These are phyloP conservation scores for Odontomachus brunneus DNA, from an alignment of 1,140 invertebrate species.

Conservation along the genomic window DNA sequence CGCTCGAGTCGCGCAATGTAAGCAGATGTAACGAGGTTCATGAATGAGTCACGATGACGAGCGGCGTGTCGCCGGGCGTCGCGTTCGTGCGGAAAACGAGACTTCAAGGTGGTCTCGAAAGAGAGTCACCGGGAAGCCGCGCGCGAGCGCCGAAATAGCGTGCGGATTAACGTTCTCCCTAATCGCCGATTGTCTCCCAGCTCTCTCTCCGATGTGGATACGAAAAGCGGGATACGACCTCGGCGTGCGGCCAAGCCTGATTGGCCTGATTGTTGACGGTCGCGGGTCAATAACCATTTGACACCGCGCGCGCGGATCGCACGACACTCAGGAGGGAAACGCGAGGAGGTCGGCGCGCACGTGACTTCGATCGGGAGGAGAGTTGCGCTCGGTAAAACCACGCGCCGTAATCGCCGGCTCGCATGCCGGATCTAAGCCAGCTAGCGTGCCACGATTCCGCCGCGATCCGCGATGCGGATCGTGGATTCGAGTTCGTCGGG, in stretches of 20 bases:
- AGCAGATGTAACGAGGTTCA: constrained; percentile 42
- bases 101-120: not conserved
- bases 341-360: constrained; percentile 15
- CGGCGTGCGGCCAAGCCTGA: constrained; percentile 74
- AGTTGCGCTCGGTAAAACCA: constrained; percentile 7
- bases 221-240: constrained; percentile 77
- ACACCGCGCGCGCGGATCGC: constrained; percentile 63
- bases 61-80: not conserved
- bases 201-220: constrained; percentile 64
- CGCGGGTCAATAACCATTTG: constrained; percentile 83
- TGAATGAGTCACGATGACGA: constrained; percentile 25
- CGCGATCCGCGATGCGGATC: too few relatives aligned
- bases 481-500: not conserved
- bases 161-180: constrained; percentile 39
- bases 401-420: not conserved
- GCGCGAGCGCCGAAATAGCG: not conserved
- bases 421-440: not conserved
- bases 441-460: too few relatives aligned
- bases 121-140: too few relatives aligned
- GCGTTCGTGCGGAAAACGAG: too few relatives aligned
- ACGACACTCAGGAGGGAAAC: constrained; percentile 24
- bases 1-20: constrained; percentile 14
- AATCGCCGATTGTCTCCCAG: constrained; percentile 34
- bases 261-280: constrained; percentile 82
- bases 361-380: constrained; percentile 33